A percentile compares a stretch with the other conserved stretches of the same genome.
Conservation (phyloP, 2,113 vertebrate genomes). For the Melanotaenia duboulayi region DNA sequence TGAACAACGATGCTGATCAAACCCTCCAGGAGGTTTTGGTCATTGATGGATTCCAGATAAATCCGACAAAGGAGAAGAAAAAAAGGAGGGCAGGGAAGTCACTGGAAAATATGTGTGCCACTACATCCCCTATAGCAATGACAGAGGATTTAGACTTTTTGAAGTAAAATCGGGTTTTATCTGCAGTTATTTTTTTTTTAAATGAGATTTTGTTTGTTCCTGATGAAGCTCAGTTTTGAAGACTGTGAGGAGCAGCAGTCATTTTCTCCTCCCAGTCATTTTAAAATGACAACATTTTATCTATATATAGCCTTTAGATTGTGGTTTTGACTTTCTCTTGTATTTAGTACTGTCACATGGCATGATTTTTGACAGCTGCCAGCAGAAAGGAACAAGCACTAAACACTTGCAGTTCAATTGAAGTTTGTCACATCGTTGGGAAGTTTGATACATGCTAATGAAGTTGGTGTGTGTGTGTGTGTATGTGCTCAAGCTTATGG, state of each 20-base stretch:
- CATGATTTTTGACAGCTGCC: slow-evolving; percentile 84
- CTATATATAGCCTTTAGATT: slow-evolving; percentile 86
- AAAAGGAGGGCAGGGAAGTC: slow-evolving; percentile 35
- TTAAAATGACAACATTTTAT: slow-evolving; percentile 84
- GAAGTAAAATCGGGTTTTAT: slow-evolving; percentile 68
- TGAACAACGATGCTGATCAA: slow-evolving; percentile 68
- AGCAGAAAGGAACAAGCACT: slow-evolving; percentile 81
- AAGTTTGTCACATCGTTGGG: slow-evolving; percentile 79
- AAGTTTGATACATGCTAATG: slow-evolving; percentile 84
- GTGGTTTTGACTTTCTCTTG: slow-evolving; percentile 76
- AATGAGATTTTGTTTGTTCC: slow-evolving; percentile 65
- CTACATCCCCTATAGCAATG: slow-evolving; percentile 51
- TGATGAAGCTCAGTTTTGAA: slow-evolving; percentile 75
- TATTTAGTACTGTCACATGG: slow-evolving; percentile 73
- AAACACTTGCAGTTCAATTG: slow-evolving; percentile 79
- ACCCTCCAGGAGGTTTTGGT: slow-evolving; percentile 50
- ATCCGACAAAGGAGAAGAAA: slow-evolving; percentile 26
- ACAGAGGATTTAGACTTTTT: slow-evolving; percentile 63
- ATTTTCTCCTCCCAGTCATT: slow-evolving; percentile 68
- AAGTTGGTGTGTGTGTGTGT: slow-evolving; percentile 54
- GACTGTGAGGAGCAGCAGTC: slow-evolving; percentile 60
- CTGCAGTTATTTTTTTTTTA: slow-evolving; percentile 51
- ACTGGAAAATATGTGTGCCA: slow-evolving; percentile 37
- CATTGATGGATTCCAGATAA: slow-evolving; percentile 68
- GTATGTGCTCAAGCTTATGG: slow-evolving; percentile 23